phyloP scores from a whole-genome alignment of 2,797 vertebrate species.

The Todus mexicanus region DNA sequence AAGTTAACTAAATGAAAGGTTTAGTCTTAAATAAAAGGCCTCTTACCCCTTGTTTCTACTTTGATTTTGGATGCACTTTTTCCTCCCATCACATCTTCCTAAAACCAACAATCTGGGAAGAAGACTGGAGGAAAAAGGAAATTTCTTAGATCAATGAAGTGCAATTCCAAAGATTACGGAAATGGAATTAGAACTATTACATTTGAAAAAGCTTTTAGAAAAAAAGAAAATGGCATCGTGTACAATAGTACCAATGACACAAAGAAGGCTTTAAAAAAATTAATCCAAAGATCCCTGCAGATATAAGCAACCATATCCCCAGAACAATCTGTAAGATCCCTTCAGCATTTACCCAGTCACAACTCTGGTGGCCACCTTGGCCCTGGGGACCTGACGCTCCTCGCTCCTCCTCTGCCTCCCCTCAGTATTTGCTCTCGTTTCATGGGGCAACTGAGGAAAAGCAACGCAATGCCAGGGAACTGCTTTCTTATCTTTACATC shows the following conservation, averaged over 20 bases:
- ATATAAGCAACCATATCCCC: background rate
- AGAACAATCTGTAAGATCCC: background rate
- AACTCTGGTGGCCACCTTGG: background rate
- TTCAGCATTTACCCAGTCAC: background rate
- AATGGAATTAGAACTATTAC: slow-evolving; percentile 33
- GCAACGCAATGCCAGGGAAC: background rate
- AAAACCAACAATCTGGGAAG: slow-evolving; percentile 71
- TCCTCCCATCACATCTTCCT: slow-evolving; percentile 72
- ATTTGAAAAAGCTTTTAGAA: background rate
- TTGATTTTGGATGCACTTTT: slow-evolving; percentile 70
- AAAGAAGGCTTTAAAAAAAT: background rate
- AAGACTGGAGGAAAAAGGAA: slow-evolving; percentile 72
- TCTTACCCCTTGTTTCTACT: slow-evolving; percentile 71
- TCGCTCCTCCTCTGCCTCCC: background rate
- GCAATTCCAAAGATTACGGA: slow-evolving; percentile 47
- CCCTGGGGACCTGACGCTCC: background rate
- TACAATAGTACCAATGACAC: slow-evolving; percentile 1
- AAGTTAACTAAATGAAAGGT: slow-evolving; percentile 54
- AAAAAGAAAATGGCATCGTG: background rate
- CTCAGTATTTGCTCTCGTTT: background rate
- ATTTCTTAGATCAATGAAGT: slow-evolving; percentile 67
- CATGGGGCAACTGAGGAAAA: background rate
- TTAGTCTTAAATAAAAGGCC: slow-evolving; percentile 71
- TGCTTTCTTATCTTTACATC: background rate
- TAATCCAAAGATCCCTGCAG: background rate